Evolutionary conservation across 2,113 vertebrate genomes (phyloP).

Genomic region (Ranitomeya variabilis): DNA sequence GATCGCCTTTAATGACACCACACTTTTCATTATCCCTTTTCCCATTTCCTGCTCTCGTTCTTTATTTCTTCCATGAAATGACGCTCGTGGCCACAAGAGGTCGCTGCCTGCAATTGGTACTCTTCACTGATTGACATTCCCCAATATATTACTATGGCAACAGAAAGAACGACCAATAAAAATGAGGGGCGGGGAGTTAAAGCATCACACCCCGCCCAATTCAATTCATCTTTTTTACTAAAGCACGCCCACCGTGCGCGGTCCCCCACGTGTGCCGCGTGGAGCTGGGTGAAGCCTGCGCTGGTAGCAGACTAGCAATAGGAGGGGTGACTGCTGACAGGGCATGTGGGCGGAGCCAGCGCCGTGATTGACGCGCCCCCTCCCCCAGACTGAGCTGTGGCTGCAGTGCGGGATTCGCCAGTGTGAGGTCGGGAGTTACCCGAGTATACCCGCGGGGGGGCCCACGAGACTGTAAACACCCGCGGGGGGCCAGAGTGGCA

Average conservation of each 20-base stretch:
- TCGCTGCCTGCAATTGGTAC: neutral
- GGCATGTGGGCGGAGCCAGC: slow-evolving; percentile 13
- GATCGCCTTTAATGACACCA: slow-evolving; percentile 39
- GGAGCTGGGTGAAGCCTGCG: neutral
- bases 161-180: slow-evolving; percentile 6
- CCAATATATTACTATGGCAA: slow-evolving; percentile 18
- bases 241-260: neutral
- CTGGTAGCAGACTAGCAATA: slow-evolving; percentile 12
- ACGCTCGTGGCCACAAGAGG: neutral
- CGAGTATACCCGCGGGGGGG: slow-evolving; percentile 48
- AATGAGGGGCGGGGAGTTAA: neutral
- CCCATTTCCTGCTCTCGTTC: slow-evolving; percentile 36
- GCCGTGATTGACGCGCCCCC: slow-evolving; percentile 37
- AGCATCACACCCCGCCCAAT: neutral
- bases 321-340: slow-evolving; percentile 20
- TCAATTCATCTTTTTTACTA: slow-evolving; percentile 53
- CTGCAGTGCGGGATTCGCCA: slow-evolving; percentile 56
- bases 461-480: slow-evolving; percentile 45
- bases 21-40: slow-evolving; percentile 36
- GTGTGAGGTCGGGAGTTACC: slow-evolving; percentile 52
- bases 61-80: slow-evolving; percentile 44
- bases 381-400: slow-evolving; percentile 50
- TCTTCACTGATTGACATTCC: slow-evolving; percentile 32
- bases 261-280: slow-evolving; percentile 49
- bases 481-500: slow-evolving; percentile 38